phyloP scores from a whole-genome alignment of 2,888 invertebrate species.

The Dynastes tityus region DNA sequence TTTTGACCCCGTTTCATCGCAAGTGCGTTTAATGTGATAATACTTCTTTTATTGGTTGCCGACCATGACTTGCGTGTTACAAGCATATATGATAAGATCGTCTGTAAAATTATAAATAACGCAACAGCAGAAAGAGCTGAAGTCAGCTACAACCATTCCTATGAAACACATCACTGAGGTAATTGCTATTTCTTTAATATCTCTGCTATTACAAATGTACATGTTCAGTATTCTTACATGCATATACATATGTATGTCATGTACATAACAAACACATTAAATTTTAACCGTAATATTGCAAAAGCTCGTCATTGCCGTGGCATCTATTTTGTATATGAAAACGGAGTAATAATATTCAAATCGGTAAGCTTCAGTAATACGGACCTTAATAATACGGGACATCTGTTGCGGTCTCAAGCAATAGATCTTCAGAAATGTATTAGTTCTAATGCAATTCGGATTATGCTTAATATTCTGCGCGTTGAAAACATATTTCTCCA shows the following conservation, averaged over 20 bases:
- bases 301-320: neutral
- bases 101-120: neutral
- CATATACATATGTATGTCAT: too few relatives aligned
- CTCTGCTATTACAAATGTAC: neutral
- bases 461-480: slow-evolving; percentile 8
- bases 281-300: neutral
- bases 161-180: neutral
- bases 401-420: slow-evolving; percentile 19
- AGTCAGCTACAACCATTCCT: neutral
- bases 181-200: neutral
- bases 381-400: neutral
- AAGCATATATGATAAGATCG: neutral
- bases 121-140: neutral
- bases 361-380: neutral
- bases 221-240: neutral
- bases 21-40: neutral
- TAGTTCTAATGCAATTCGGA: slow-evolving; percentile 20
- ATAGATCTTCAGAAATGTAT: slow-evolving; percentile 2
- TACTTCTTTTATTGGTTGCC: slow-evolving; percentile 7
- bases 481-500: neutral
- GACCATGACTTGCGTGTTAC: slow-evolving; percentile 2
- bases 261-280: neutral
- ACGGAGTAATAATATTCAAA: neutral
- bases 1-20: neutral
- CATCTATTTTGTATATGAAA: neutral